Evolutionary conservation across 2,797 vertebrate species (phyloP), one percentile per base, ranked within the genome.

Genomic region (Cuculus canorus): DNA sequence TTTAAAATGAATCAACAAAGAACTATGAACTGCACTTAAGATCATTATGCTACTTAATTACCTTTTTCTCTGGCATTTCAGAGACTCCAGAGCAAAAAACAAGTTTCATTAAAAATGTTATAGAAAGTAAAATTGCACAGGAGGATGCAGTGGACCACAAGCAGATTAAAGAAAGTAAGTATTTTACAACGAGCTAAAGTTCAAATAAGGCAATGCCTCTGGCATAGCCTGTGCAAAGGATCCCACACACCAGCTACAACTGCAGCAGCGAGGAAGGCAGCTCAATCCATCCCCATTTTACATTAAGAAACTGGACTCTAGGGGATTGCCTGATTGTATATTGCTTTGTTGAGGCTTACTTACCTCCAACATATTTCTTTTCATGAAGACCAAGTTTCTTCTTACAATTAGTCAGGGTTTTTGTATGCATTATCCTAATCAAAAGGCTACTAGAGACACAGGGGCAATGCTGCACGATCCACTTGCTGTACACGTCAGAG

Each of bases 41-140:
- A 25, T 28, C 54, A 82, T 76, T 85, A 82, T 21, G 95, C 54
- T 71, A 68, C 47, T 83, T 92, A 93, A 94, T 86, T 92, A 82
- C 63, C 39, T 83, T 82, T 90, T 82, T 33, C 54, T 80, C 50
- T 64, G 60, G 56, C 79, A 87, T 93, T 93, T 88, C 66, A 59
- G 61, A 65, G 17, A 45, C 54, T 78, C 52, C 33, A 72, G 68
- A 41, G 53, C 11, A 87, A 92, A 94, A 94, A 71, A 75, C 37
- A 41, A 70, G 61, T 68, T 87, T 94, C 56, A 85, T 90, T 91
- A 73, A 82, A 91, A 85, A 56, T 43, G 32, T 73, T 85, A 77
- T 64, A 89, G 93, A 94, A 82, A 77, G 25, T 64, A 64, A 91
- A 91, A 94, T 50, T 77, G 39, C n/a, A 80, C 14, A 77, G 35